Evolutionary conservation across 2,888 invertebrate genomes (phyloP), one percentile per base, ranked within the genome.

Genomic region (Amphipoea lucens): DNA sequence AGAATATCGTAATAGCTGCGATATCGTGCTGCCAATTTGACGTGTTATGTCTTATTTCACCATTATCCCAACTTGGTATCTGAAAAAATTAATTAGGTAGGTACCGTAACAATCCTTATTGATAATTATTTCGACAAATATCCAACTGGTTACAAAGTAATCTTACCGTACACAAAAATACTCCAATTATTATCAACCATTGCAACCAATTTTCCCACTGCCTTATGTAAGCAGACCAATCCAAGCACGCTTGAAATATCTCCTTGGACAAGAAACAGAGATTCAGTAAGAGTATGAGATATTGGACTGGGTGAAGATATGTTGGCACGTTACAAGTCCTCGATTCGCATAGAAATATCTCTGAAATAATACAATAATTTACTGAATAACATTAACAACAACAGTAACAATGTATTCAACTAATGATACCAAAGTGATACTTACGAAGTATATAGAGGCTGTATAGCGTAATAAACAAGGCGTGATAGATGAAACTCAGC

Each of bases 121-220:
- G 45, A 20, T 17, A 54, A 20, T 12, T 48, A 48, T 12, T 6
- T 72, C 7, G 12, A 4, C 14, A 75, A 70, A 79, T 70, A 45
- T 60, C 0, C 23, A 68, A 36, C 14, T 48, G 42, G 36, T 29
- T 71, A 20, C 9, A 12, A 67, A 54, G 3, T 20, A 29, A 67
- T 91, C 96, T 94, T 93, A 98, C 98, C 81, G 98, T 98, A 92
- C 98, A 98, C 71, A 98, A 93, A 90, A 98, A 98, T 1, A 98
- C 98, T 83, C 98, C 97, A 65, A 98, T 92, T 75, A 98, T 98
- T 73, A 98, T 98, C 40, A 98, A 95, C 97, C 98, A 98, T 92
- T 98, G 98, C 71, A 98, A 95, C 98, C 98, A 98, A 93, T 99
- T 98, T 93, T 99, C 98, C 98, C 98, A 98, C 86, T 98, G 98